Evolutionary conservation across 2,888 invertebrate genomes (phyloP).

Genomic region (Eutolmus rufibarbis): DNA sequence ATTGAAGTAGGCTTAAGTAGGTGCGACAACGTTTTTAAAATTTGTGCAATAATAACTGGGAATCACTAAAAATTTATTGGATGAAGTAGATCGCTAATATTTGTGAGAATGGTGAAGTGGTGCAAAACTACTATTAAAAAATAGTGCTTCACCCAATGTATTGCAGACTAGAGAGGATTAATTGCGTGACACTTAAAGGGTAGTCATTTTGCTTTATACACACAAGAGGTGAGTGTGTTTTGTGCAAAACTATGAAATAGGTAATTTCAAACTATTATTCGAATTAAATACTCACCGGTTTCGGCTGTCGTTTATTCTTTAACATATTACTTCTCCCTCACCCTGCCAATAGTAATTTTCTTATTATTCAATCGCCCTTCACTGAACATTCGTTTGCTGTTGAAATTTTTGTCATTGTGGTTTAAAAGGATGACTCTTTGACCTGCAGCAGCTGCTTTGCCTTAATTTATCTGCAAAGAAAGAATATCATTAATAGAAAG

Average conservation of each 20-base stretch:
- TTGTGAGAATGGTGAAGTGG: background rate
- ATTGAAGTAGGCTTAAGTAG: background rate
- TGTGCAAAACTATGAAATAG: background rate
- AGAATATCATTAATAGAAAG: background rate
- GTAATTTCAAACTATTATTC: background rate
- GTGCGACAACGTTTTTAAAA: background rate
- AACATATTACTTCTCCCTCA: slow-evolving; percentile 43
- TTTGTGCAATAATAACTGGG: slow-evolving; percentile 30
- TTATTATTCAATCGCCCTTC: background rate
- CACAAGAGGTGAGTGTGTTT: background rate
- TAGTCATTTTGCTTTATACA: background rate
- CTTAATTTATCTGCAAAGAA: background rate
- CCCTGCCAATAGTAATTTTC: background rate
- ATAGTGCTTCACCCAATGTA: background rate
- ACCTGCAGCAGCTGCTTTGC: background rate
- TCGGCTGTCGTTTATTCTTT: slow-evolving; percentile 45
- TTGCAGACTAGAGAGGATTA: background rate
- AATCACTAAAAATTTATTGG: background rate
- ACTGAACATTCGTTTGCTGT: background rate
- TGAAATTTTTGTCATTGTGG: background rate
- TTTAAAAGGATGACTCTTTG: background rate
- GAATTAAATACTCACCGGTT: slow-evolving; percentile 43
- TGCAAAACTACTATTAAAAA: background rate
- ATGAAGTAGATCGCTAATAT: background rate
- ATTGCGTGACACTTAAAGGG: background rate